Evolutionary conservation across 1,140 invertebrate species (phyloP).

Genomic region (Elysia chlorotica): DNA sequence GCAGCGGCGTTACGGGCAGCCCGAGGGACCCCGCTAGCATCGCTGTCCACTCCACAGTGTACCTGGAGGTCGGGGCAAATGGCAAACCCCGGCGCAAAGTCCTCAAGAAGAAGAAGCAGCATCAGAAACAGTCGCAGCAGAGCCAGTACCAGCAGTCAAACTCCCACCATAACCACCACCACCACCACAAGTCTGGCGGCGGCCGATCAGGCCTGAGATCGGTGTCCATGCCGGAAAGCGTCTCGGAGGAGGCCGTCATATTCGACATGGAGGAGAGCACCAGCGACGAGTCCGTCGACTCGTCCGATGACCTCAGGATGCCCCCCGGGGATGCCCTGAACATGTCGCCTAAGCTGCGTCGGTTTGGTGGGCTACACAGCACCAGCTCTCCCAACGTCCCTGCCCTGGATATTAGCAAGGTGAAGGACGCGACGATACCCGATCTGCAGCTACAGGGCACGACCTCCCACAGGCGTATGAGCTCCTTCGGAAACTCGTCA

Average conservation of each 20-base stretch:
- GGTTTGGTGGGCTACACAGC: slow-evolving; percentile 62
- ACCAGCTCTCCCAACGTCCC: slow-evolving; percentile 19
- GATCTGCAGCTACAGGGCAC: slow-evolving; percentile 12
- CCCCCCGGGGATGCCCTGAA: too few relatives aligned
- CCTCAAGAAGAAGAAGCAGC: slow-evolving; percentile 35
- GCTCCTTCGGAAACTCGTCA: slow-evolving; percentile 35
- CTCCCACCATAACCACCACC: too few relatives aligned
- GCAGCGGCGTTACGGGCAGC: too few relatives aligned
- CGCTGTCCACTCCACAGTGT: slow-evolving; percentile 25
- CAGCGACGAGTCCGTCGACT: too few relatives aligned
- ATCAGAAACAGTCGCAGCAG: slow-evolving; percentile 7
- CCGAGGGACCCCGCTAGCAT: slow-evolving; percentile 16
- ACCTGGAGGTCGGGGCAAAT: slow-evolving; percentile 29
- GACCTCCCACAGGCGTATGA: slow-evolving; percentile 31
- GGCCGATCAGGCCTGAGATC: slow-evolving; percentile 22
- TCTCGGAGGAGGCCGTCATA: slow-evolving; percentile 43
- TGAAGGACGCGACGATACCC: too few relatives aligned
- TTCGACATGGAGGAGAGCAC: slow-evolving; percentile 69
- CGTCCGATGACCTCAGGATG: slow-evolving; percentile 47
- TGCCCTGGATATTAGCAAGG: slow-evolving; percentile 12
- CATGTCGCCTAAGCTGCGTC: too few relatives aligned
- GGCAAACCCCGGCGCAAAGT: slow-evolving; percentile 37
- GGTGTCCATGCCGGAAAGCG: slow-evolving; percentile 24
- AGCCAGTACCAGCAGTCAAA: too few relatives aligned
- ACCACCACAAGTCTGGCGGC: neutral